Evolutionary conservation across 2,113 vertebrate species (phyloP), one percentile per base, ranked within the genome.

Genomic region (Aptenodytes forsteri): DNA sequence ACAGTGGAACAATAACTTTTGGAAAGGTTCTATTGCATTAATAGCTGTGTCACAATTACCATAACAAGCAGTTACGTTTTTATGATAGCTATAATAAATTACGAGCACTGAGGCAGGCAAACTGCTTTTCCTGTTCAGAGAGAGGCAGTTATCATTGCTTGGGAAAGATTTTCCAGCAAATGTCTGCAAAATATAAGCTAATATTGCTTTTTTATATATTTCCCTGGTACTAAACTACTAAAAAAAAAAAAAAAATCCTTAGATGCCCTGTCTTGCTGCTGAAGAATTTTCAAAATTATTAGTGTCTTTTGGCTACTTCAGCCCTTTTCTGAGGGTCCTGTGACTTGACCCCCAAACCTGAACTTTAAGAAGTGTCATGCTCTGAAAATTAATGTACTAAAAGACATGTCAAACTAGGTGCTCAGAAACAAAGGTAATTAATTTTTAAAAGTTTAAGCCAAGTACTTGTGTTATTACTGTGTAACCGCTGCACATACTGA

Each of bases 41-140:
- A 95, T 85, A 97, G 81, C 81, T 55, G 64, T 83, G 75, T 93
- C 66, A 73, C 62, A 92, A 91, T 97, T 95, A 94, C 83, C 58
- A 56, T 92, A 97, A 93, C 65, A 94, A 94, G 88, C 77, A 89
- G 56, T 52, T 90, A 84, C 1, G 3, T 44, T 90, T 91, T 95
- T 79, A 91, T 94, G 61, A 61, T 69, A 83, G 44, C 73, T 83
- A 29, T 93, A 91, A 92, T 93, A 82, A 94, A 79, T 95, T 85
- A 82, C 1, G 19, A 97, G 52, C 77, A 81, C 69, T 81, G 70
- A 90, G 65, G 46, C 73, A 87, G 42, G 62, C 25, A 89, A 77
- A 64, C 13, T 71, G 8, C 59, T 89, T 89, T 81, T 62, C 34
- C 38, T 52, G 19, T 77, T 95, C 75, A 73, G 29, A 89, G 40